A percentile compares a stretch with the other conserved stretches of the same genome.
phyloP scores from a whole-genome alignment of 2,113 vertebrate genomes.

The Hemichromis elongatus region DNA sequence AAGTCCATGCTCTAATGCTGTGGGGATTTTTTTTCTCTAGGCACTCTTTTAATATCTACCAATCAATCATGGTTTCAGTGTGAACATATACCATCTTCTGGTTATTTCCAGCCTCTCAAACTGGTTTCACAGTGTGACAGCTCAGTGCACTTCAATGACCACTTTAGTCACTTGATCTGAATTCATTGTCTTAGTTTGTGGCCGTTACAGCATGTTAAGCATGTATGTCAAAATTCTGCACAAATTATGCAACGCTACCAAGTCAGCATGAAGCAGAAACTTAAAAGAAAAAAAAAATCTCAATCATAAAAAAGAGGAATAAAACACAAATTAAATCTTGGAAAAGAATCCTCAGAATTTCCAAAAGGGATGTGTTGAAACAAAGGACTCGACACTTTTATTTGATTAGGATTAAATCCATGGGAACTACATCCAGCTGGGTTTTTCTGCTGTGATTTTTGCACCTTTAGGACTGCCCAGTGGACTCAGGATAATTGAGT shows the following conservation, averaged over 20 bases:
- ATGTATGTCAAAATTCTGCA: neutral
- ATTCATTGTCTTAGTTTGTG: neutral
- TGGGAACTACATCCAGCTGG: conserved; percentile 15
- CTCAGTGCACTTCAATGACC: neutral
- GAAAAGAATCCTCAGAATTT: neutral
- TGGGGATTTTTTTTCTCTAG: neutral
- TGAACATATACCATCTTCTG: neutral
- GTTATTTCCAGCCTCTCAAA: neutral
- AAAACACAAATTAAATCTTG: neutral
- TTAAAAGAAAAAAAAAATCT: neutral
- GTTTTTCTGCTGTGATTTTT: conserved; percentile 48
- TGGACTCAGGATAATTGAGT: neutral
- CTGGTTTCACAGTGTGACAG: neutral
- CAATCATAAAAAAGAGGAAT: neutral
- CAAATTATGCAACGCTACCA: neutral
- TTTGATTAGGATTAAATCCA: neutral
- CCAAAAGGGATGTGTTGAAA: neutral
- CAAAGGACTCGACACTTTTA: neutral
- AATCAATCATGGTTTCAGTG: neutral
- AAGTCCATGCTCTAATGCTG: neutral
- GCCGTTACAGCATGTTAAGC: neutral
- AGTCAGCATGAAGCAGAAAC: neutral
- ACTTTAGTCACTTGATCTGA: neutral
- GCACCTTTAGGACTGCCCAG: conserved; percentile 44
- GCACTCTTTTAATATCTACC: neutral